Evolutionary conservation across 1,140 invertebrate genomes (phyloP), one percentile per base, ranked within the genome.

Genomic region (Drosophila seguyi): DNA sequence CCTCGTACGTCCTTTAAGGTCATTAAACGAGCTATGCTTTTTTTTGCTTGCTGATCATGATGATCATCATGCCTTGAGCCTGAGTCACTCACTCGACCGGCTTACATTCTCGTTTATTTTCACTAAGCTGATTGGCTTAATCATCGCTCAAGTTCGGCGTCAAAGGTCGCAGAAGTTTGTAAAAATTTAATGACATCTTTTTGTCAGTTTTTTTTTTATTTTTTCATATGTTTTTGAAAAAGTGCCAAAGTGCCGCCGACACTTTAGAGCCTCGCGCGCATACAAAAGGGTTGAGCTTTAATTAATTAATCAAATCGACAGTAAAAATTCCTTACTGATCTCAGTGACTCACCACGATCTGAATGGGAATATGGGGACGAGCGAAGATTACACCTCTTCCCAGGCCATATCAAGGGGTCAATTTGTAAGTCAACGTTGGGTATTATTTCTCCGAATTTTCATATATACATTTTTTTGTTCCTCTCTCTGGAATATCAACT

Each of bases 231-330:
- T 8, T 73, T 66, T 63, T 63, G 45, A 48, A 76, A 59, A 84
- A 79, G 81, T 80, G 81, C 38, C 76, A 84, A 61, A 53, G 52
- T 59, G 80, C 79, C 79, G 76, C 83, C 83, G 80, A 88, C 84
- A 87, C 83, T 79, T 81, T 60, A 10, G 42, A 62, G 71, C 38
- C 59, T 58, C 69, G 45, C 61, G 66, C 62, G 69, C 66, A 56
- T 65, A 63, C n/a, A n/a, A n/a, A 87, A 84, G 85, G 85, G 78
- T 85, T 88, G 81, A 48, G 81, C 65, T 73, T 85, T 90, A 88
- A 88, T 88, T 90, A 88, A 90, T 88, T 88, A 90, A 88, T 88
- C 85, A 81, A 88, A 88, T 90, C 85, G 84, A 72, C 77, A 88
- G 66, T 53, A 29, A 83, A 78, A 77, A 87, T 88, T 87, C 75